These are phyloP conservation scores for Uropetala carovei DNA, from an alignment of 2,888 invertebrate genomes.

Conservation along the genomic window DNA sequence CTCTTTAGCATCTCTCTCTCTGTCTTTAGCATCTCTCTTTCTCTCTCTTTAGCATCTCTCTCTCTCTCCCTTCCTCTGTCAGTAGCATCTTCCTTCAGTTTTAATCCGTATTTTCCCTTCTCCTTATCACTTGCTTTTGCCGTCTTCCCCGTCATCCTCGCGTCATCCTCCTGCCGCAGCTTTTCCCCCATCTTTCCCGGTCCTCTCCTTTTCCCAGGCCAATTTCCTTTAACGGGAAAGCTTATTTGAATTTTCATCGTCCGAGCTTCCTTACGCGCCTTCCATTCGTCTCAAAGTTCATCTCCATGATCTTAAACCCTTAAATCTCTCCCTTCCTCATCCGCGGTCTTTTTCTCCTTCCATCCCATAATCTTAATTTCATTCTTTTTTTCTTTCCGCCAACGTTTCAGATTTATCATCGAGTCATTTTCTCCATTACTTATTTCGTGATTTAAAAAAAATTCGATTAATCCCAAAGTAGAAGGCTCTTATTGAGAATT, in stretches of 20 bases:
- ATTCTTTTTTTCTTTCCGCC: not conserved
- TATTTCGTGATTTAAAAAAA: not conserved
- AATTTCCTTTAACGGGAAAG: not conserved
- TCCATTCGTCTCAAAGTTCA: not conserved
- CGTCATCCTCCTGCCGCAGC: not conserved
- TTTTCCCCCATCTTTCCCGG: not conserved
- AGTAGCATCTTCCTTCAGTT: not conserved
- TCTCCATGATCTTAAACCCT: not conserved
- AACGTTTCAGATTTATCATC: not conserved
- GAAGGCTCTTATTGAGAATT: too few relatives aligned
- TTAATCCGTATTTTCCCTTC: not conserved
- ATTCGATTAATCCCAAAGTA: not conserved
- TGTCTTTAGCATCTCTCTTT: too few relatives aligned
- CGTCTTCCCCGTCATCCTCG: not conserved
- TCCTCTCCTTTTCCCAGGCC: too few relatives aligned
- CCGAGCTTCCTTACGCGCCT: not conserved
- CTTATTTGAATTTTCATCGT: not conserved
- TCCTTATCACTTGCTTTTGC: not conserved
- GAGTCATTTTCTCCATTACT: not conserved
- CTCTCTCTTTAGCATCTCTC: not conserved
- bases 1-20: not conserved
- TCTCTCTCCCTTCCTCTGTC: not conserved
- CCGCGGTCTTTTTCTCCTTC: not conserved
- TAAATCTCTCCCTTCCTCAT: not conserved
- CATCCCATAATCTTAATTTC: not conserved